phyloP scores from a whole-genome alignment of 2,888 invertebrate species.

The Leucophenga maculata region DNA sequence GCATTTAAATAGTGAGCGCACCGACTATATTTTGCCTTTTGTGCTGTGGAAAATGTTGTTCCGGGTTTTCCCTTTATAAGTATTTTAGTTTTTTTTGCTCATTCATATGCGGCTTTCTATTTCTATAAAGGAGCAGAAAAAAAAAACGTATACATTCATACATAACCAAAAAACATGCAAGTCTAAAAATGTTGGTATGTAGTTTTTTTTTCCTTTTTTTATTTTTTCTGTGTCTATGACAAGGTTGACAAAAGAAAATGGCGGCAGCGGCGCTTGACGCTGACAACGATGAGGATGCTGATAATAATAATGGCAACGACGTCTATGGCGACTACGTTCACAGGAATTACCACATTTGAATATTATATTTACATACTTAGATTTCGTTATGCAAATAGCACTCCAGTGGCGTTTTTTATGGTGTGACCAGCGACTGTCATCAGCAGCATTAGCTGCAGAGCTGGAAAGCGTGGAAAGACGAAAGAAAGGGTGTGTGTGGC shows the following conservation, averaged over 20 bases:
- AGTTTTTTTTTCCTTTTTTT: not conserved
- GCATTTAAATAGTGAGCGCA: no score
- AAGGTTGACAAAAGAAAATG: conserved; percentile 29
- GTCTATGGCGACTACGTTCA: conserved; percentile 3
- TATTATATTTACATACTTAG: conserved; percentile 34
- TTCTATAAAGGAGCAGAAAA: not conserved
- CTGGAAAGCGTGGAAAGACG: not conserved
- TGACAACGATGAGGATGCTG: conserved; percentile 4
- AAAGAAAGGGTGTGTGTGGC: not conserved
- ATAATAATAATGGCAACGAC: not conserved
- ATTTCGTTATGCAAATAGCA: conserved; percentile 42
- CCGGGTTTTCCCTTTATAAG: no score
- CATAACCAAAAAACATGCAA: no score
- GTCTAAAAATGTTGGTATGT: not conserved
- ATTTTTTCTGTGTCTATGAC: not conserved
- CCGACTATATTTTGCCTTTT: no score
- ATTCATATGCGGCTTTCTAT: not conserved
- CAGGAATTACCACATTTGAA: conserved; percentile 30
- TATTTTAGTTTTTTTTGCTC: no score
- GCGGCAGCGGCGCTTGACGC: conserved; percentile 14
- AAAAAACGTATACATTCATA: no score
- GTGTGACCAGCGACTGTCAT: conserved; percentile 11
- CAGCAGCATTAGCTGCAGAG: not conserved
- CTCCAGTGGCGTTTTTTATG: conserved; percentile 35
- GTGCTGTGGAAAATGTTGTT: no score